A percentile compares a stretch with the other conserved stretches of the same genome.
Evolutionary conservation across 2,797 vertebrate species (phyloP).

Genomic region (Hyperoplus immaculatus): DNA sequence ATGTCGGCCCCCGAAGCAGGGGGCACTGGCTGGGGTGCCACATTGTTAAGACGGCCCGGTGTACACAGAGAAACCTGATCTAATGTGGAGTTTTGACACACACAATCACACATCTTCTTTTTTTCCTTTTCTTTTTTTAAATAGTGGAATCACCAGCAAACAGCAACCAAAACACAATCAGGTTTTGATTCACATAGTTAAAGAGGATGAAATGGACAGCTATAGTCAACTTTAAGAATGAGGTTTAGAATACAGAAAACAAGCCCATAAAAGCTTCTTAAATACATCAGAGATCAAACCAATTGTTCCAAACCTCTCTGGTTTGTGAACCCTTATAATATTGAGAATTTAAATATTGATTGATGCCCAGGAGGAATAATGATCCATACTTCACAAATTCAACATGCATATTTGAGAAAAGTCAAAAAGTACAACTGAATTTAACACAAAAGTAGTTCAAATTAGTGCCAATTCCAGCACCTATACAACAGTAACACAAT

Average conservation of each 20-base stretch:
- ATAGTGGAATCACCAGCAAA: not conserved
- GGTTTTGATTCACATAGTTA: not conserved
- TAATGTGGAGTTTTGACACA: conserved; percentile 74
- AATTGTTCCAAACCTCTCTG: not conserved
- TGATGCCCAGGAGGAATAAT: not conserved
- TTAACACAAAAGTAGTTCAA: not conserved
- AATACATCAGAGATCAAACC: not conserved
- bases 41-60: conserved; percentile 73
- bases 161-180: not conserved
- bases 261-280: not conserved
- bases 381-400: not conserved
- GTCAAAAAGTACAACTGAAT: not conserved
- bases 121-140: not conserved
- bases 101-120: conserved; percentile 9
- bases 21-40: conserved; percentile 68
- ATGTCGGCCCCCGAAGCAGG: conserved; percentile 72
- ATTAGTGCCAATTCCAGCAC: not conserved
- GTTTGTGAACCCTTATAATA: not conserved
- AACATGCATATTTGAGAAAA: not conserved
- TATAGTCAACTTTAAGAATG: not conserved
- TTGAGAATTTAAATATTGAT: not conserved
- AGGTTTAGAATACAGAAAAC: not conserved
- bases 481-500: not conserved
- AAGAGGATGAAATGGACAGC: not conserved
- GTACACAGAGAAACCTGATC: conserved; percentile 84